Conservation (phyloP, 1,140 invertebrate genomes). For the Zaprionus nigranus region DNA sequence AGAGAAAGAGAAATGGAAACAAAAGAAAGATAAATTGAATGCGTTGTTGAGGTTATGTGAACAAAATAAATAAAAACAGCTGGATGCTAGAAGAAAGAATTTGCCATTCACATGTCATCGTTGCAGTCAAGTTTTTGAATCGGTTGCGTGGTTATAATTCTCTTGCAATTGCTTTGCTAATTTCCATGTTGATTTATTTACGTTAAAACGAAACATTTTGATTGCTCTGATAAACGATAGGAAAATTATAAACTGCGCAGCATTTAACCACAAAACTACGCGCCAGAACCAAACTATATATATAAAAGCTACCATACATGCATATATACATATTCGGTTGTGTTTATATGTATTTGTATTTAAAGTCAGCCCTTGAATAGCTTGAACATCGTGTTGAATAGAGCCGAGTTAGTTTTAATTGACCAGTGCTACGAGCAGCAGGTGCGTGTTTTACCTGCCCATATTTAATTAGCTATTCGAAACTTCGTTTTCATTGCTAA, state of each 20-base stretch:
- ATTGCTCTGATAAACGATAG: constrained; percentile 17
- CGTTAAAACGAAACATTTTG: constrained; percentile 7
- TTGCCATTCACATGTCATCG: constrained; percentile 51
- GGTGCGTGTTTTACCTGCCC: constrained; percentile 45
- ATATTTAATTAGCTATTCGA: constrained; percentile 19
- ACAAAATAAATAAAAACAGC: constrained; percentile 52
- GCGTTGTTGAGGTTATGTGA: constrained; percentile 42
- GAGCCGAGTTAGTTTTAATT: constrained; percentile 50
- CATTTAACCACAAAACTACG: neutral
- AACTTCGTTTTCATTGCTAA: constrained; percentile 38
- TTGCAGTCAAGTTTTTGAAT: constrained; percentile 53
- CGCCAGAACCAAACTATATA: neutral
- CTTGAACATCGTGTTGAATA: neutral
- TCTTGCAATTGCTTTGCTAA: constrained; percentile 25
- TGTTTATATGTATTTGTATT: neutral
- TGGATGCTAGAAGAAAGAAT: constrained; percentile 9
- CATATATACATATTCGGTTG: neutral
- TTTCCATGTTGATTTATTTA: constrained; percentile 9
- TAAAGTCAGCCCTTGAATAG: constrained; percentile 27
- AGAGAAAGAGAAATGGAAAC: constrained; percentile 39
- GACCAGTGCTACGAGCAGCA: constrained; percentile 39
- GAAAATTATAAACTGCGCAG: constrained; percentile 9
- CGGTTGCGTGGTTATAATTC: constrained; percentile 16
- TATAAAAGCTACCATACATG: neutral
- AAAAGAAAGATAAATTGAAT: constrained; percentile 47